phyloP scores from a whole-genome alignment of 2,888 invertebrate species.

The Branchellion lobata region DNA sequence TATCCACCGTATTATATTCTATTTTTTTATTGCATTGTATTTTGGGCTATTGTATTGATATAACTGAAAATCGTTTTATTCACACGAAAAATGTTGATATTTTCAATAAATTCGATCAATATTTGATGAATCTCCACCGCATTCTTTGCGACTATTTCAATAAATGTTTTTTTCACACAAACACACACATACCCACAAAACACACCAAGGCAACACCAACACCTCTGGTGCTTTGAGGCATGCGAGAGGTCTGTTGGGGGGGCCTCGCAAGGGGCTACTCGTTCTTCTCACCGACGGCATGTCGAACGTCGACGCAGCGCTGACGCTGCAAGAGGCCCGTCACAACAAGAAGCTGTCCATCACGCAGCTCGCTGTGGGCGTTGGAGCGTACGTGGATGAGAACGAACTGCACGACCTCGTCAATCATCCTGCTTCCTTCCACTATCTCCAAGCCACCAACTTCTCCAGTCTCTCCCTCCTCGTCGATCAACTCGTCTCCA shows the following conservation, averaged over 20 bases:
- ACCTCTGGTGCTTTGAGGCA: slow-evolving; percentile 43
- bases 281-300: slow-evolving; percentile 44
- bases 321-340: slow-evolving; percentile 43
- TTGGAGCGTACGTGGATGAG: slow-evolving; percentile 21
- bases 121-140: too few species aligned
- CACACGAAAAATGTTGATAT: too few species aligned
- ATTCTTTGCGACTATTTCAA: too few species aligned
- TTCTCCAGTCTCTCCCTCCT: slow-evolving; percentile 32
- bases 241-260: background rate
- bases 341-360: slow-evolving; percentile 29
- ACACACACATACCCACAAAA: background rate
- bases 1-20: too few species aligned
- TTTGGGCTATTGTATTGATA: too few species aligned
- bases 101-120: too few species aligned
- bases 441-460: slow-evolving; percentile 33
- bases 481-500: slow-evolving; percentile 31
- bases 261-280: slow-evolving; percentile 7
- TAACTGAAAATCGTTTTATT: too few species aligned
- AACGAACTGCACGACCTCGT: slow-evolving; percentile 40
- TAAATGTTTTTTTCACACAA: too few species aligned
- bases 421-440: slow-evolving; percentile 25
- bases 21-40: too few species aligned
- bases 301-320: slow-evolving; percentile 42
- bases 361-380: slow-evolving; percentile 26
- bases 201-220: slow-evolving; percentile 42